Base-by-base conservation (phyloP, 1,140 invertebrate species). In the Hypothenemus hampei region DNA sequence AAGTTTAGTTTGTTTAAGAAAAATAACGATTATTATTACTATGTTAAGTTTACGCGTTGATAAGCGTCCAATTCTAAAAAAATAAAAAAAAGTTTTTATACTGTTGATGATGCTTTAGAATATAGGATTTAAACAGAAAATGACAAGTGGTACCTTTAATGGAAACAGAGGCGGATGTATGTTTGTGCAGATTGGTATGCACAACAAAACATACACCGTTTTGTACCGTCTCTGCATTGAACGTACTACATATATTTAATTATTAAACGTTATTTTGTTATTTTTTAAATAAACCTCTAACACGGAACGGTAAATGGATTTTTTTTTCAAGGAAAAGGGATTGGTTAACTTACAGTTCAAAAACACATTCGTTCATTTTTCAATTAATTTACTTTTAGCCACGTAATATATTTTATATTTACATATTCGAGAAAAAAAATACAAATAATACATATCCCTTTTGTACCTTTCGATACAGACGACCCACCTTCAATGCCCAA, bases 261-360 rank as follows among this genome's bases (percentile, higher is more conserved):
- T 15, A 18, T 24, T 39, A 45, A 49, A 37, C 39, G 31, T 47
- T 43, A 26, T 49, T 57, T 50, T 40, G 54, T 57, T 49, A 48
- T 57, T 57, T 57, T 57, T 48, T n/a, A n/a, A 57, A 49, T 57
- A 57, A 57, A 23, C 24, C 21, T 57, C 43, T 56, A 56, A 53
- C 3, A 13, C 13, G 3, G 3, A 31, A 1, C 1, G 19, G 40
- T 18, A 24, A 43, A 7, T 22, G 40, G 16, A 19, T 13, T 8
- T 6, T 11, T 20, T 43, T 6, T 43, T 3, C 1, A 20, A 6
- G 6, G 40, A 10, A 43, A 31, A 29, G 46, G 15, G 18, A 10
- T n/a, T n/a, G n/a, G n/a, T n/a, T 35, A 57, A 52, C 66, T 68
- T 65, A 70, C 69, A 68, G 66, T 69, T 70, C 69, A 70, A 70